Base-by-base conservation (phyloP, 2,113 vertebrate species). In the Bos taurus region DNA sequence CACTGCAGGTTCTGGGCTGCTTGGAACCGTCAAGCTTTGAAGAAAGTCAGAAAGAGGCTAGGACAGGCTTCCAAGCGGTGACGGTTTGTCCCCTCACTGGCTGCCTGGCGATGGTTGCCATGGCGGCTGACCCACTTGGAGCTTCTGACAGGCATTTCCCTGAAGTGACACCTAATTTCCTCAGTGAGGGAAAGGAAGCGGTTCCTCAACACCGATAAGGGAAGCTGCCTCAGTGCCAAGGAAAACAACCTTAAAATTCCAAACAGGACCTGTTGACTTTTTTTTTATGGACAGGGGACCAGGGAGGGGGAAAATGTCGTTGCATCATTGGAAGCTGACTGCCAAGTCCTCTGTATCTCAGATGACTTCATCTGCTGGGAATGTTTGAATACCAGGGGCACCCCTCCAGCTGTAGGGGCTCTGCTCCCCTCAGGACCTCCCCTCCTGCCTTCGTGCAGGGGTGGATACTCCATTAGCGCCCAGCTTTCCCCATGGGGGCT, bases 331-430 rank as follows among this genome's bases (percentile, higher is more conserved):
- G 90, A 59, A 81, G 74, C 91, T 6, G 77, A 14, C 95, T 95
- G 93, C 96, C 97, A 94, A 85, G 91, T 48, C 12, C 91, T 62
- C 56, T 59, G 5, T 81, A 88, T 93, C 95, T 91, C 57, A 0
- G 77, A 94, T 98, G 98, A 98, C 96, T 92, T 98, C 97, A 98
- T 96, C 89, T 77, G 71, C 96, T 7, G 0, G 94, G 97, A 98
- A 98, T 98, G 98, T 52, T 83, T 15, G 93, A 93, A 92, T 94
- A 36, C 93, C 94, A 78, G 93, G 95, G 96, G 89, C 89, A 11
- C 84, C 78, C 62, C 88, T 92, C 96, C 96, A 97, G 96, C 88
- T 86, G 94, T 67, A 9, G 15, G 96, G 25, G 92, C 95, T 97
- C 86, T 1, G 26, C 90, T 94, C 97, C 95, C 97, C 57, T 80